Conservation (phyloP, 2,113 vertebrate species). For the Neolamprologus hecqui region DNA sequence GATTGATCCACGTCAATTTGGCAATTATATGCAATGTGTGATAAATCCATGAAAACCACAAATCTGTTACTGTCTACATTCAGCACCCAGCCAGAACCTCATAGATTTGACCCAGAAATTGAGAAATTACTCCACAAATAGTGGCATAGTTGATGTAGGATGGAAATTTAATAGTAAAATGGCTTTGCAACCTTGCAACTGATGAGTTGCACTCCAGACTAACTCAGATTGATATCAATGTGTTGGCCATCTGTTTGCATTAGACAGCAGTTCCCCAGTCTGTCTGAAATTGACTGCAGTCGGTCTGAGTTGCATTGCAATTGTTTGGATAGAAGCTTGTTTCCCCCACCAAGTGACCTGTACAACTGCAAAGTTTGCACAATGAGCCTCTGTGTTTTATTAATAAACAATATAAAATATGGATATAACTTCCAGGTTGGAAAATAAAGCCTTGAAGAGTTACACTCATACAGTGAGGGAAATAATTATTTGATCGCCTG, state of each 20-base stretch:
- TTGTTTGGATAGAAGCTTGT: neutral
- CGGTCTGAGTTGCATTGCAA: neutral
- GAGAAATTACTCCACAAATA: neutral
- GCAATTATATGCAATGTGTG: neutral
- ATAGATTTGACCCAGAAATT: neutral
- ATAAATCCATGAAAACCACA: neutral
- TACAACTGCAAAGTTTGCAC: neutral
- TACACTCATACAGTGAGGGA: neutral
- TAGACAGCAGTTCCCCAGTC: neutral
- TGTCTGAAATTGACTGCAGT: neutral
- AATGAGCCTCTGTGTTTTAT: neutral
- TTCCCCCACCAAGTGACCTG: neutral
- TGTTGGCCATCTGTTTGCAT: neutral
- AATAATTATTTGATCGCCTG: neutral
- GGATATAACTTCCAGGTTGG: neutral
- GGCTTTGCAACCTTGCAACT: neutral
- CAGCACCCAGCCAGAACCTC: neutral
- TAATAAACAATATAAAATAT: neutral
- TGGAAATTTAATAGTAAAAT: neutral
- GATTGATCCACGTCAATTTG: neutral
- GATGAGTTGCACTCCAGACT: neutral
- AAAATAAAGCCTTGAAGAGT: neutral
- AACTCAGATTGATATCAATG: neutral
- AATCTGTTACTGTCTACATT: neutral
- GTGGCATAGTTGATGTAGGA: neutral